Evolutionary conservation across 2,113 vertebrate species (phyloP).

Genomic region (Saccopteryx leptura): DNA sequence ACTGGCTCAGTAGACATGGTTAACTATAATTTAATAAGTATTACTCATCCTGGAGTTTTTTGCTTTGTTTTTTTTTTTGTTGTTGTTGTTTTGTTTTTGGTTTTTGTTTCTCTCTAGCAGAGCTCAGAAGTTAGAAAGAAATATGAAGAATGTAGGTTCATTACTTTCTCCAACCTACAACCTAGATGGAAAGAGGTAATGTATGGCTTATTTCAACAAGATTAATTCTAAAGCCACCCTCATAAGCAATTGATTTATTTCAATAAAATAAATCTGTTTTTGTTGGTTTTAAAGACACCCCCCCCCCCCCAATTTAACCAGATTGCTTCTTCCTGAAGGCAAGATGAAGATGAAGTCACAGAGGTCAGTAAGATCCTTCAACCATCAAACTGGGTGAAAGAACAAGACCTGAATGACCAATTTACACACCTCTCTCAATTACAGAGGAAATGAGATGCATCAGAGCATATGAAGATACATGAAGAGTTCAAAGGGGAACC

Average conservation of each 20-base stretch:
- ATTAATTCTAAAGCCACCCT: neutral
- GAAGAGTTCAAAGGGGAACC: neutral
- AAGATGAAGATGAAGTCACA: neutral
- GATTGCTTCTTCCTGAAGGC: neutral
- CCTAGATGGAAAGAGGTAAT: neutral
- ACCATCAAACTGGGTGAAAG: neutral
- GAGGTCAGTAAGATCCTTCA: neutral
- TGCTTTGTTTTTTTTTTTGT: neutral
- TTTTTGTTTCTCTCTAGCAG: constrained; percentile 30
- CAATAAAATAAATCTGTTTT: neutral
- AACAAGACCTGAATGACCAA: neutral
- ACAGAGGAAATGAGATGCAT: neutral
- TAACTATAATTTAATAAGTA: neutral
- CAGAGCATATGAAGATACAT: neutral
- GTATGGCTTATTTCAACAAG: constrained; percentile 5
- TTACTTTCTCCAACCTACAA: neutral
- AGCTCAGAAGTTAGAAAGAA: neutral
- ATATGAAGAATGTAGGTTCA: constrained; percentile 35
- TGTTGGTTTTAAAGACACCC: neutral
- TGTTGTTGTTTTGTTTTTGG: neutral
- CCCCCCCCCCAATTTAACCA: neutral
- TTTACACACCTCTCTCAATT: neutral
- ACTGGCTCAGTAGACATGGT: neutral
- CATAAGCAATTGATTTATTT: constrained; percentile 25
- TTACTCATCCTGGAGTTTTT: neutral